These are phyloP conservation scores for Xiphorhynchus erythropygius DNA, from an alignment of 2,797 vertebrate species.

Conservation along the genomic window DNA sequence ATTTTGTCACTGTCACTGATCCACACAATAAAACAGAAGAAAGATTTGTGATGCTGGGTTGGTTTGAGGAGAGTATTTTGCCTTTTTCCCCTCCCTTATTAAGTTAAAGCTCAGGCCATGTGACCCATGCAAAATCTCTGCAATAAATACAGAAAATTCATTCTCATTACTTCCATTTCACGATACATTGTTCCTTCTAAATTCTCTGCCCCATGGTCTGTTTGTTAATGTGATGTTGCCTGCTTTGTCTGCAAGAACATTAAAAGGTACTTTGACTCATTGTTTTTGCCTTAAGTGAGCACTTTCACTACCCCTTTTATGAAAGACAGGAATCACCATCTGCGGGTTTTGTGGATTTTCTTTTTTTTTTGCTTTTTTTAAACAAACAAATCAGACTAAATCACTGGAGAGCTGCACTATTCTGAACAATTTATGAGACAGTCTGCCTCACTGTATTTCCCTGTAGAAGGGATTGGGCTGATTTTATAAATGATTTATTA, in stretches of 20 bases:
- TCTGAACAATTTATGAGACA: slow-evolving; percentile 78
- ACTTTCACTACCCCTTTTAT: background rate
- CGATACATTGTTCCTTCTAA: rapidly evolving
- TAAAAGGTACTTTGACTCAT: background rate
- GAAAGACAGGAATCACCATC: background rate
- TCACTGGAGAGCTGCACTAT: slow-evolving; percentile 64
- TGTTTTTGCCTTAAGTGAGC: slow-evolving; percentile 24
- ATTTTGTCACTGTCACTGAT: slow-evolving; percentile 31
- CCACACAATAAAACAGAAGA: background rate
- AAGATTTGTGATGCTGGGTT: background rate
- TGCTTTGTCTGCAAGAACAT: background rate
- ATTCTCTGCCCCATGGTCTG: background rate
- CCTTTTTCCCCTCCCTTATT: rapidly evolving
- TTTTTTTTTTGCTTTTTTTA: background rate
- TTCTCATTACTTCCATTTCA: background rate
- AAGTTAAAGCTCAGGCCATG: background rate
- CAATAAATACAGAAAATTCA: background rate
- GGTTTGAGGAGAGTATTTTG: background rate
- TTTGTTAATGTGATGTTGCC: background rate
- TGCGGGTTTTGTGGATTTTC: background rate
- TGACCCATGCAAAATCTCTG: background rate
- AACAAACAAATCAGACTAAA: slow-evolving; percentile 71
- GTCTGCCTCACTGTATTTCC: slow-evolving; percentile 69
- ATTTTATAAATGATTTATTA: slow-evolving; percentile 78
- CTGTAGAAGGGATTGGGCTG: slow-evolving; percentile 57